phyloP scores from a whole-genome alignment of 2,113 vertebrate genomes.

The Hemibagrus wyckioides region DNA sequence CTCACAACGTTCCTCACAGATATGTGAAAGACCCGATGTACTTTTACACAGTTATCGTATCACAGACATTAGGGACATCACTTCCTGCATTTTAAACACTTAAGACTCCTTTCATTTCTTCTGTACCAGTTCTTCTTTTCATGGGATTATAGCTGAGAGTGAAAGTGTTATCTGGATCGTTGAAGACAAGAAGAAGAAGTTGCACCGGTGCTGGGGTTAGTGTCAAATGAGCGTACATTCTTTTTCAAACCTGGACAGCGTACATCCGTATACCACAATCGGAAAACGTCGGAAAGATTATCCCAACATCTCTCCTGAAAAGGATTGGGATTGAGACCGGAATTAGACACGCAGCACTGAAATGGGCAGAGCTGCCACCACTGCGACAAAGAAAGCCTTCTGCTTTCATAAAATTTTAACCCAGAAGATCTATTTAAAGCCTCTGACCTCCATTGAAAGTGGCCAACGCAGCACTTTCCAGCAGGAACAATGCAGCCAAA shows the following conservation, averaged over 20 bases:
- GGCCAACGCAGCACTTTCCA: conserved; percentile 24
- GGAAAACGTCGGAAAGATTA: not conserved
- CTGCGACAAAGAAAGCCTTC: not conserved
- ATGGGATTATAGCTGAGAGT: not conserved
- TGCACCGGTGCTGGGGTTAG: not conserved
- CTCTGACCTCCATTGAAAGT: not conserved
- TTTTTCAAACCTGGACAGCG: not conserved
- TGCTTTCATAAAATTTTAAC: conserved; percentile 16
- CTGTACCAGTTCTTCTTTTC: not conserved
- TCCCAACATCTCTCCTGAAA: not conserved
- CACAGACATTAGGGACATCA: not conserved
- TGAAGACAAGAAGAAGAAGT: not conserved
- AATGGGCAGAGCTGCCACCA: not conserved
- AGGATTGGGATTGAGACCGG: not conserved
- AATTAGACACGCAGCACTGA: not conserved
- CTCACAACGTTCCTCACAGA: not conserved
- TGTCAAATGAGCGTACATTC: not conserved
- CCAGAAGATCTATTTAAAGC: conserved; percentile 2
- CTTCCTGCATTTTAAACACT: not conserved
- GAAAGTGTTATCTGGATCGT: not conserved
- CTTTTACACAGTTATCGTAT: not conserved
- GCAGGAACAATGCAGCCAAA: conserved; percentile 51
- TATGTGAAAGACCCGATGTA: not conserved
- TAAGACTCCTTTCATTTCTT: not conserved
- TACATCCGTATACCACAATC: not conserved